A percentile compares a stretch with the other conserved stretches of the same genome.
Conservation (phyloP, 2,113 vertebrate species). For the Casuarius casuarius region DNA sequence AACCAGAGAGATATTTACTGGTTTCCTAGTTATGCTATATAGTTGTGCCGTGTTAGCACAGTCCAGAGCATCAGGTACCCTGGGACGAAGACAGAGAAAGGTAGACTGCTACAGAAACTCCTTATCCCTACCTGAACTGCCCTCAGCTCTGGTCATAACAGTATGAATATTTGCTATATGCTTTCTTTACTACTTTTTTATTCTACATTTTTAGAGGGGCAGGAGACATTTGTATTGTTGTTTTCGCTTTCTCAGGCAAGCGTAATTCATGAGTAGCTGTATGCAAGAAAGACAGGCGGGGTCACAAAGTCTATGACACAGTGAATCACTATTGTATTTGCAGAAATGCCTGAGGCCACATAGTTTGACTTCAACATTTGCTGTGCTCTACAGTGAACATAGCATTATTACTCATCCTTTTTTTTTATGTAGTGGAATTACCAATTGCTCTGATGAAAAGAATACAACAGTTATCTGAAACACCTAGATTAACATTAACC, state of each 20-base stretch:
- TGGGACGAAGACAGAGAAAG: not conserved
- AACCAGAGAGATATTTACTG: not conserved
- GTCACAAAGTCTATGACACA: not conserved
- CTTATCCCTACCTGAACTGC: not conserved
- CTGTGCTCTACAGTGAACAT: not conserved
- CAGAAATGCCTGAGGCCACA: constrained; percentile 3
- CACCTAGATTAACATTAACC: not conserved
- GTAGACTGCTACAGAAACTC: not conserved
- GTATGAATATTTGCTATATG: not conserved
- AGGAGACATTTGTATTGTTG: not conserved
- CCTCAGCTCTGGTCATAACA: not conserved
- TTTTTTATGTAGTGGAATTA: not conserved
- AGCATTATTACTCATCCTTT: not conserved
- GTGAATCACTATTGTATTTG: constrained; percentile 36
- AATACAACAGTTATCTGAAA: not conserved
- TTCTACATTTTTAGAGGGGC: not conserved
- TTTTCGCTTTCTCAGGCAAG: not conserved
- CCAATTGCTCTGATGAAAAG: not conserved
- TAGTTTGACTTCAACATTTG: constrained; percentile 31
- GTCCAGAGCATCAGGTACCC: not conserved
- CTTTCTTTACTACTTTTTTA: not conserved
- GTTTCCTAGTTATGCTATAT: not conserved
- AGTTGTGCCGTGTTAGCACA: not conserved
- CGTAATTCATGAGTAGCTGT: not conserved
- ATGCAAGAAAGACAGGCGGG: not conserved